phyloP scores from a whole-genome alignment of 2,888 invertebrate genomes.

The Seladonia tumulorum region DNA sequence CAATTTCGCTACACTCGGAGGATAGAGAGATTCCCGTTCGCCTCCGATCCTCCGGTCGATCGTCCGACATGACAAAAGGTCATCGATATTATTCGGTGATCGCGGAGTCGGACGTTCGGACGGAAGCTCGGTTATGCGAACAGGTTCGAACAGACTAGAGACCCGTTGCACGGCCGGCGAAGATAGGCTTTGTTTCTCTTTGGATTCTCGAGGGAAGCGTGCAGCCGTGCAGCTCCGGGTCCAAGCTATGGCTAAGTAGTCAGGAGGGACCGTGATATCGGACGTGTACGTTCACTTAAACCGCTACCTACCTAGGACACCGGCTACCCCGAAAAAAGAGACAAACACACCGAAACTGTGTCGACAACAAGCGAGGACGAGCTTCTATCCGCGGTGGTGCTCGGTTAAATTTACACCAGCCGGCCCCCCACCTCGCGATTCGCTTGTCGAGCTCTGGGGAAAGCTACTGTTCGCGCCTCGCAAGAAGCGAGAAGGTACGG shows the following conservation, averaged over 20 bases:
- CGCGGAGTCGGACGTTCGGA: neutral
- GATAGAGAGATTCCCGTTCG: conserved; percentile 49
- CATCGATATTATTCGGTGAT: neutral
- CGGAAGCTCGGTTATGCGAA: conserved; percentile 52
- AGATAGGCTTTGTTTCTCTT: conserved; percentile 64
- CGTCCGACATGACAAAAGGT: neutral
- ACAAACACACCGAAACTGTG: conserved; percentile 32
- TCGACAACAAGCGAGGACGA: conserved; percentile 56
- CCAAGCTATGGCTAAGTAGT: conserved; percentile 84
- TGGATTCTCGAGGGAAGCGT: conserved; percentile 78
- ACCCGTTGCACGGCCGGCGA: conserved; percentile 82
- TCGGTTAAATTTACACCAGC: neutral
- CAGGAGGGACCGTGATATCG: conserved; percentile 85
- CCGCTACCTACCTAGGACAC: conserved; percentile 76
- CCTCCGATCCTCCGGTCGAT: conserved; percentile 32
- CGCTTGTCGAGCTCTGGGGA: no score
- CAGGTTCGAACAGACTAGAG: conserved; percentile 79
- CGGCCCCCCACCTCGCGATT: neutral
- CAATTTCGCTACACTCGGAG: conserved; percentile 63
- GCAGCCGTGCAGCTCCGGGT: conserved; percentile 79
- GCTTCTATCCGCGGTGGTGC: conserved; percentile 37
- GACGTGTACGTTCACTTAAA: conserved; percentile 83
- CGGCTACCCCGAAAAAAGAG: conserved; percentile 69
- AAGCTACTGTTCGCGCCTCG: neutral
- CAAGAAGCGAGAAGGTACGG: neutral